phyloP scores from a whole-genome alignment of 2,797 vertebrate genomes.

The Trichosurus vulpecula region DNA sequence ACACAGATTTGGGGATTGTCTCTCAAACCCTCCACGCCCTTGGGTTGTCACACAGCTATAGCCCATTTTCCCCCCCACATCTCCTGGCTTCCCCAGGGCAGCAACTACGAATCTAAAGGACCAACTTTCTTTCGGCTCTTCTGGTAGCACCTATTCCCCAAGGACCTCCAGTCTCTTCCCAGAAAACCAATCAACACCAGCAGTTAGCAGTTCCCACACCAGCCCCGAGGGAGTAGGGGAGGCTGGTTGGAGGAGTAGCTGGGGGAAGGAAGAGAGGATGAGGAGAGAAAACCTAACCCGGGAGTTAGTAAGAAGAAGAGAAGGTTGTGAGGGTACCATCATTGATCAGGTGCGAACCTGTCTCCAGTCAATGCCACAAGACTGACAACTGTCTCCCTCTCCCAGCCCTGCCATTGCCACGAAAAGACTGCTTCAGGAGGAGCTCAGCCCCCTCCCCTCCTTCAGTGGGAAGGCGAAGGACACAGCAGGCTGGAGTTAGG shows the following conservation, averaged over 20 bases:
- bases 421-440: background rate
- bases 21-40: background rate
- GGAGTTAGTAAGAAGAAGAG: background rate
- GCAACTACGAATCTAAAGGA: background rate
- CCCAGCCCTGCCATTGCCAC: background rate
- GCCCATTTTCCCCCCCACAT: fast-evolving
- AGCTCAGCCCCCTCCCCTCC: background rate
- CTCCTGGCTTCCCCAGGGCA: background rate
- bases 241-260: background rate
- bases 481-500: background rate
- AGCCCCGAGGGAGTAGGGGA: background rate
- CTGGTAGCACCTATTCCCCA: background rate
- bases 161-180: background rate
- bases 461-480: background rate
- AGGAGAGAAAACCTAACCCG: background rate
- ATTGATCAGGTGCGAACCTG: background rate
- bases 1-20: background rate
- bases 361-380: too few relatives aligned
- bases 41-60: background rate
- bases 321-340: background rate
- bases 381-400: background rate
- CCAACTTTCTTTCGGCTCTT: background rate
- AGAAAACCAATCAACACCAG: background rate
- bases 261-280: background rate
- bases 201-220: background rate